These are phyloP conservation scores for Lepas anatifera DNA, from an alignment of 2,888 invertebrate species.

Conservation along the genomic window DNA sequence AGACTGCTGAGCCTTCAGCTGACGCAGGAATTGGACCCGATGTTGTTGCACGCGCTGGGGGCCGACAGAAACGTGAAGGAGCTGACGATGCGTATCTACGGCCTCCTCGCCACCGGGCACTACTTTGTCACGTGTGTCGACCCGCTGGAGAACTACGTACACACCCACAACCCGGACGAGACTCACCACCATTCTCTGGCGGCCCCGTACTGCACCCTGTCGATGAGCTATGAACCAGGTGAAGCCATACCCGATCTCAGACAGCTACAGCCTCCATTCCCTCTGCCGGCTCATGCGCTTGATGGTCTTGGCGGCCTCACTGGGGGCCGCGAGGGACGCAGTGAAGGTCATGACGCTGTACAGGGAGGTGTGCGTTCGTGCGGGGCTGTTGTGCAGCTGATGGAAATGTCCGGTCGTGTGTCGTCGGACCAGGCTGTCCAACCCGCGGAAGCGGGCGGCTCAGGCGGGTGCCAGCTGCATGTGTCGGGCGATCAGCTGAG, in stretches of 20 bases:
- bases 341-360: no score
- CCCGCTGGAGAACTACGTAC: neutral
- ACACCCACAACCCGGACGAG: neutral
- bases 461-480: neutral
- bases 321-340: no score
- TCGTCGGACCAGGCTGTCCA: neutral
- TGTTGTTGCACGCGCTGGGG: neutral
- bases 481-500: neutral
- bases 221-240: neutral
- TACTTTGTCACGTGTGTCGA: constrained; percentile 1
- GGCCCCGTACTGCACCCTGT: neutral
- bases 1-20: neutral
- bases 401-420: neutral
- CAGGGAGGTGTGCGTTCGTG: neutral
- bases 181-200: neutral
- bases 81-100: neutral
- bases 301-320: no score
- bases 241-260: neutral
- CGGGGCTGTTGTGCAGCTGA: neutral
- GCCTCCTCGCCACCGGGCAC: neutral
- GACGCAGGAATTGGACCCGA: neutral
- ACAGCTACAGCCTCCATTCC: neutral
- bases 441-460: neutral
- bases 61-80: neutral
- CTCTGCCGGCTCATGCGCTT: neutral